Conservation (phyloP, 2,888 invertebrate genomes). For the Adelognathus sp. region DNA sequence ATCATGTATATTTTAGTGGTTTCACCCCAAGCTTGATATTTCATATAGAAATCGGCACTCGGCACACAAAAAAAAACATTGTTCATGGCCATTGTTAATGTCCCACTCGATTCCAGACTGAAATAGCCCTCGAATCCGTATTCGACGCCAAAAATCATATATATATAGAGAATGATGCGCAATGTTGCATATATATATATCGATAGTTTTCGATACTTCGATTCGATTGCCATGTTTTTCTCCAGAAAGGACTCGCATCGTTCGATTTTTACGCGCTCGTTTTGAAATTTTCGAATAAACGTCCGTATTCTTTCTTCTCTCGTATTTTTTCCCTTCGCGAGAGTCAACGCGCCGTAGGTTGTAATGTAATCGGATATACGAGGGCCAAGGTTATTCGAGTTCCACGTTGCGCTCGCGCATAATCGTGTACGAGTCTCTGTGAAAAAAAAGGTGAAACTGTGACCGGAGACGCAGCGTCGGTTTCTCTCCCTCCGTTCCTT, state of each 20-base stretch:
- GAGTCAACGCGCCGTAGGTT: not conserved
- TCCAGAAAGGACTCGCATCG: not conserved
- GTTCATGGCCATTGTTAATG: no score
- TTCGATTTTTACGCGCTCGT: not conserved
- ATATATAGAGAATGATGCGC: no score
- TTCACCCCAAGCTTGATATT: no score
- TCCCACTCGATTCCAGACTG: no score
- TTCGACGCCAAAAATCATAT: no score
- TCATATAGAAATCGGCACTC: no score
- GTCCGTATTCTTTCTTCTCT: not conserved
- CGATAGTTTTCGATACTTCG: no score
- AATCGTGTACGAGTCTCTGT: not conserved
- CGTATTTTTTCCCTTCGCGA: not conserved
- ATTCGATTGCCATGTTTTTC: no score
- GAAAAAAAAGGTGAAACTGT: not conserved
- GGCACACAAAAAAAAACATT: no score
- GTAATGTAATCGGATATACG: conserved; percentile 3
- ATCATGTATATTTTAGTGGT: no score
- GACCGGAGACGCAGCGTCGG: not conserved
- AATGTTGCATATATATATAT: no score
- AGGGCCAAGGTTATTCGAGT: conserved; percentile 8
- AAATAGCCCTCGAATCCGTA: no score
- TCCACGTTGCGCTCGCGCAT: not conserved
- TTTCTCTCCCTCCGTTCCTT: conserved; percentile 9
- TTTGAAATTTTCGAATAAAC: not conserved